phyloP scores from a whole-genome alignment of 1,140 invertebrate species.

The Anoplophora glabripennis region DNA sequence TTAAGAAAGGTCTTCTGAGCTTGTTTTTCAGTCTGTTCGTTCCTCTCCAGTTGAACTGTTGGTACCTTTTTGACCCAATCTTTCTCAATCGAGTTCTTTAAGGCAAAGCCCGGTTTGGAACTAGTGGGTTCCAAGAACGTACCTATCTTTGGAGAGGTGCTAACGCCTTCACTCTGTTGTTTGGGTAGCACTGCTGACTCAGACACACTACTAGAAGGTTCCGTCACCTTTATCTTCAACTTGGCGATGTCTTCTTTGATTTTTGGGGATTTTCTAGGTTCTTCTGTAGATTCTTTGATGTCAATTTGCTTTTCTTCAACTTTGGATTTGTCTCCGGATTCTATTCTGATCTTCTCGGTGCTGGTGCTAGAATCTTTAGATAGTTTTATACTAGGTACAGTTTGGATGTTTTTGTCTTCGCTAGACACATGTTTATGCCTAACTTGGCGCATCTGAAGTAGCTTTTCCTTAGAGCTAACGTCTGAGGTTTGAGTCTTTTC shows the following conservation, averaged over 20 bases:
- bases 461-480: constrained; percentile 40
- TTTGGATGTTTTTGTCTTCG: constrained; percentile 33
- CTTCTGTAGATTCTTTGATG: background rate
- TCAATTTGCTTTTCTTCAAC: background rate
- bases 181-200: constrained; percentile 15
- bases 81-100: constrained; percentile 15
- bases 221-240: constrained; percentile 11
- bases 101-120: constrained; percentile 3
- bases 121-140: constrained; percentile 11
- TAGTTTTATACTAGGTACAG: constrained; percentile 24
- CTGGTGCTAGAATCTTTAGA: constrained; percentile 20
- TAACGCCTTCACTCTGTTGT: background rate
- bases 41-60: constrained; percentile 25
- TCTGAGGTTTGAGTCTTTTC: constrained; percentile 18
- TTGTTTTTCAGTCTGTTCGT: constrained; percentile 29
- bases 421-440: constrained; percentile 41
- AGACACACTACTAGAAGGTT: constrained; percentile 9
- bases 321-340: background rate
- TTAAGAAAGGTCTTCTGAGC: constrained; percentile 42
- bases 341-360: constrained; percentile 17
- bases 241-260: constrained; percentile 5
- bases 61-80: constrained; percentile 30
- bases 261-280: background rate
- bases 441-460: constrained; percentile 47
- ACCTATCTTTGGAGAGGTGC: constrained; percentile 11